Base-by-base conservation (phyloP, 2,113 vertebrate genomes). In the Psammodynastes pulverulentus region DNA sequence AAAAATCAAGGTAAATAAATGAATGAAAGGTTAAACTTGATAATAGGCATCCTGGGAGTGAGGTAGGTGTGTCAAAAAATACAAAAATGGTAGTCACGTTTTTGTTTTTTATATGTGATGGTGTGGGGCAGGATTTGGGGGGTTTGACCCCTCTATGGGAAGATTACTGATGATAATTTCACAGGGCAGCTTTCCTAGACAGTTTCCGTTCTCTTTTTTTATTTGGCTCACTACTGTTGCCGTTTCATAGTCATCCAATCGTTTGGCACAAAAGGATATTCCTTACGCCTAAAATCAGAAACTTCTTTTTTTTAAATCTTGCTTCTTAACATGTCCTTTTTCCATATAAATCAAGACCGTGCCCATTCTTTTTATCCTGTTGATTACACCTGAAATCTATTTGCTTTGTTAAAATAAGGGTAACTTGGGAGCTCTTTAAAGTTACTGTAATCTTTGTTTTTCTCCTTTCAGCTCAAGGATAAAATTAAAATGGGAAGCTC, bases 1-100 rank as follows among this genome's bases (percentile, higher is more conserved):
- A 97, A 12, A 97, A 97, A 39, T 97, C 96, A 54, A 97, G 97
- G 97, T 97, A 13, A 89, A 94, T 95, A 0, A 79, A 79, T 21
- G 72, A 79, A 79, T 9, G 9, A 79, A 79, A 9, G 3, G 17
- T 79, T 79, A 43, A 43, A 79, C 72, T 43, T 39, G 34, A 43
- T 56, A 24, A 56, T 24, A 56, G 67, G 67, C 1, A 0, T 72
- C 67, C n/a, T 34, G 67, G 67, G 67, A 72, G 23, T 62, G 12
- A 15, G 5, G n/a, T 29, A 62, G 29, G 58, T 58, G 29, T 34
- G n/a, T 72, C 62, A n/a, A 72, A 72, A 72, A 72, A 15, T n/a
- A 34, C 15, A 34, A 72, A 34, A 17, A 17, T 72, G n/a, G 67
- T 34, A 34, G n/a, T 17, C 5, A 17, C n/a, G n/a, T n/a, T n/a